phyloP scores from a whole-genome alignment of 2,888 invertebrate species.

The Chloroclystis v-ata region DNA sequence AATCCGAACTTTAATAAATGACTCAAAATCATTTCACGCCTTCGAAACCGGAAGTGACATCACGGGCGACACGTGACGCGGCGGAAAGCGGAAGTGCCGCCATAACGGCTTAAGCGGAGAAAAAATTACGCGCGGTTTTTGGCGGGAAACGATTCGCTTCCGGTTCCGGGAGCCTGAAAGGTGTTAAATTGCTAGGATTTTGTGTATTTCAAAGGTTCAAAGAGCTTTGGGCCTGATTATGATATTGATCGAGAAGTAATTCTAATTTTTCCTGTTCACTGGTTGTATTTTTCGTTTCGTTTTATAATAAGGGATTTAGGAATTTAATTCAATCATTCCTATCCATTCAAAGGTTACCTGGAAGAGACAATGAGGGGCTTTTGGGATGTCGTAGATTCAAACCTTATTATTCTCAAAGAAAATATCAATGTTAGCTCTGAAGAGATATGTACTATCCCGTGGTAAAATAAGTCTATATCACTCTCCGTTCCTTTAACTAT shows the following conservation, averaged over 20 bases:
- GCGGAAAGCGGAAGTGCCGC: conserved; percentile 59
- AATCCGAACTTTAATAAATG: conserved; percentile 10
- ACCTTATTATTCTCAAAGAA: no score
- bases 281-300: no score
- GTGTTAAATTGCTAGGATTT: conserved; percentile 38
- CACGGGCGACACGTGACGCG: conserved; percentile 50
- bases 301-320: no score
- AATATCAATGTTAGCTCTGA: no score
- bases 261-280: not conserved
- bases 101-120: conserved; percentile 64
- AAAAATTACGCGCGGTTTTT: conserved; percentile 68
- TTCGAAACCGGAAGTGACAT: conserved; percentile 35
- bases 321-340: no score
- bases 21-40: conserved; percentile 14
- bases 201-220: conserved; percentile 14
- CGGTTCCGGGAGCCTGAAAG: conserved; percentile 43
- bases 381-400: no score
- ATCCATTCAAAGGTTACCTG: no score
- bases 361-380: no score
- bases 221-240: not conserved
- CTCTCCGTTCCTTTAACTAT: no score
- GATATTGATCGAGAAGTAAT: not conserved
- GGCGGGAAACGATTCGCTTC: conserved; percentile 65
- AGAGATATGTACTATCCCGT: no score
- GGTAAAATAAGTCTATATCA: no score